These are phyloP conservation scores for Thymelicus sylvestris DNA, from an alignment of 2,888 invertebrate species.

Conservation along the genomic window DNA sequence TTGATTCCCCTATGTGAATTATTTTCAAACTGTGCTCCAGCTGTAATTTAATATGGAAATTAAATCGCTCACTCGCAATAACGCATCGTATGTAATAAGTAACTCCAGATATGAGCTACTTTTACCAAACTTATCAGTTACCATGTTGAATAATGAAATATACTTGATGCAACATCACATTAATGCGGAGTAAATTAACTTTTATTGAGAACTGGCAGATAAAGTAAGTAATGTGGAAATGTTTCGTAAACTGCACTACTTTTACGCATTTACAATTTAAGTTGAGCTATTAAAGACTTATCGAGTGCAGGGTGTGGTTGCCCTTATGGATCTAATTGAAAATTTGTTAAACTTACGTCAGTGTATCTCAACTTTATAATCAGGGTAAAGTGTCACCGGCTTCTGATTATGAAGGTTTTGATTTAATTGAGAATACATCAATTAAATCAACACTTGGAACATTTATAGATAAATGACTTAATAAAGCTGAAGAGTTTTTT, in stretches of 20 bases:
- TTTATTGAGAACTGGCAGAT: constrained; percentile 22
- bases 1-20: too few species aligned
- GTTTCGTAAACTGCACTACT: constrained; percentile 22
- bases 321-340: too few species aligned
- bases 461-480: too few species aligned
- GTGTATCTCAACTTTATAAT: too few species aligned
- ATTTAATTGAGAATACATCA: too few species aligned
- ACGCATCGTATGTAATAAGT: neutral
- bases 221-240: constrained; percentile 15
- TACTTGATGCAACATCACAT: constrained; percentile 15
- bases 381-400: too few species aligned
- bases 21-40: neutral
- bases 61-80: neutral
- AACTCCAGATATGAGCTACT: neutral
- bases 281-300: neutral
- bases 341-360: too few species aligned
- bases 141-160: constrained; percentile 13
- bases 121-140: constrained; percentile 11
- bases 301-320: constrained; percentile 11
- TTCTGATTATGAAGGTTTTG: too few species aligned
- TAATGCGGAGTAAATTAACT: constrained; percentile 26
- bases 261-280: constrained; percentile 4
- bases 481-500: too few species aligned
- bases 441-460: too few species aligned
- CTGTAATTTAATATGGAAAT: constrained; percentile 5